Conservation (phyloP, 2,113 vertebrate species). For the Manacus vitellinus region DNA sequence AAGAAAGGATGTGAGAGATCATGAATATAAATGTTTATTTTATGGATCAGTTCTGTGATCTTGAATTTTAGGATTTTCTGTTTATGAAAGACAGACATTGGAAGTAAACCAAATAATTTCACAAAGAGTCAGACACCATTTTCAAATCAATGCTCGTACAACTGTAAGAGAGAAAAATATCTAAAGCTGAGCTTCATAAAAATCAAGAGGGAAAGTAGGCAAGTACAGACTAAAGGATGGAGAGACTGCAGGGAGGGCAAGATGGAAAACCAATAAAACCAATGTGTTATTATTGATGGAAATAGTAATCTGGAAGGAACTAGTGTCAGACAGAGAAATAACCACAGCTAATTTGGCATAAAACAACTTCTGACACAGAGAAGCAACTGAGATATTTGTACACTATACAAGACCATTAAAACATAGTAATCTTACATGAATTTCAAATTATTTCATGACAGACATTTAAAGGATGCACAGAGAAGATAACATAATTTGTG, state of each 20-base stretch:
- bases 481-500: neutral
- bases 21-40: neutral
- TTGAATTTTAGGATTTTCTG: neutral
- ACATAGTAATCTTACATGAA: neutral
- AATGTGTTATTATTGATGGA: neutral
- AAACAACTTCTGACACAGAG: neutral
- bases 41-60: neutral
- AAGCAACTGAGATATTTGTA: neutral
- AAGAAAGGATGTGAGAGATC: neutral
- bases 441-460: neutral
- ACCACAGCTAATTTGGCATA: neutral
- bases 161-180: neutral
- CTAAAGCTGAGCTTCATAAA: neutral
- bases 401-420: neutral
- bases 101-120: neutral
- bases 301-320: neutral
- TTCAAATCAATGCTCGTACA: neutral
- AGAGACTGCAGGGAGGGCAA: neutral
- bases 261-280: neutral
- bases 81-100: neutral
- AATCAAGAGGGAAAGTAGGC: neutral
- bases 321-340: neutral
- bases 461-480: neutral
- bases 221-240: neutral
- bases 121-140: neutral